phyloP scores from a whole-genome alignment of 2,797 vertebrate species.

The Alauda arvensis region DNA sequence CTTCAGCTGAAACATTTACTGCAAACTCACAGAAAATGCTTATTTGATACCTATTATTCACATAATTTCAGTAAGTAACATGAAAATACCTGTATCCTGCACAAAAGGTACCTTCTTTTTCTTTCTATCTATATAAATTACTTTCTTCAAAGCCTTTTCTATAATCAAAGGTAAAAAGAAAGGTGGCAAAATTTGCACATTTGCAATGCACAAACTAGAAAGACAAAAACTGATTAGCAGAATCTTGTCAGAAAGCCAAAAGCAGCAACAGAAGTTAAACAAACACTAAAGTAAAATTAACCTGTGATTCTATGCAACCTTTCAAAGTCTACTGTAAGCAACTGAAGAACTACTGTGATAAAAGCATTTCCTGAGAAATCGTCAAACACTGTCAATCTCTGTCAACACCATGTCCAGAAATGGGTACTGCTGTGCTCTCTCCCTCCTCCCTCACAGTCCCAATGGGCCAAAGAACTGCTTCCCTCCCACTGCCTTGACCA shows the following conservation, averaged over 20 bases:
- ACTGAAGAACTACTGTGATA: slow-evolving; percentile 8
- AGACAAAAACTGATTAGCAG: slow-evolving; percentile 39
- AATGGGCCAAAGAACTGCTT: slow-evolving; percentile 10
- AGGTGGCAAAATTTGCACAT: neutral
- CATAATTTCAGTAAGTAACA: neutral
- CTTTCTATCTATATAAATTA: neutral
- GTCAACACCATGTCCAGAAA: slow-evolving; percentile 55
- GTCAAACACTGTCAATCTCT: slow-evolving; percentile 53
- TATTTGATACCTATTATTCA: neutral
- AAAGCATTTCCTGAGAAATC: slow-evolving; percentile 42
- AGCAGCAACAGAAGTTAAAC: slow-evolving; percentile 27
- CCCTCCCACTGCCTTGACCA: slow-evolving; percentile 57
- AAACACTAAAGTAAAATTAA: slow-evolving; percentile 46
- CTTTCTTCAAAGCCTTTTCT: neutral
- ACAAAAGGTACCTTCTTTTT: neutral
- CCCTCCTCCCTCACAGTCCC: slow-evolving; percentile 22
- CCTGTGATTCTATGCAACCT: slow-evolving; percentile 13
- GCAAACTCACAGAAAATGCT: neutral
- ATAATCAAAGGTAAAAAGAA: neutral
- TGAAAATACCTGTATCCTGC: neutral
- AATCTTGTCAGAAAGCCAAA: slow-evolving; percentile 53
- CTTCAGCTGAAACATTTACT: neutral
- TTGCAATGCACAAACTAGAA: neutral
- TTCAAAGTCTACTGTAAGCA: slow-evolving; percentile 20
- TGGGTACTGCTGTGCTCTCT: slow-evolving; percentile 1